Conservation (phyloP, 2,888 invertebrate species). For the Sclerodermus sp. region DNA sequence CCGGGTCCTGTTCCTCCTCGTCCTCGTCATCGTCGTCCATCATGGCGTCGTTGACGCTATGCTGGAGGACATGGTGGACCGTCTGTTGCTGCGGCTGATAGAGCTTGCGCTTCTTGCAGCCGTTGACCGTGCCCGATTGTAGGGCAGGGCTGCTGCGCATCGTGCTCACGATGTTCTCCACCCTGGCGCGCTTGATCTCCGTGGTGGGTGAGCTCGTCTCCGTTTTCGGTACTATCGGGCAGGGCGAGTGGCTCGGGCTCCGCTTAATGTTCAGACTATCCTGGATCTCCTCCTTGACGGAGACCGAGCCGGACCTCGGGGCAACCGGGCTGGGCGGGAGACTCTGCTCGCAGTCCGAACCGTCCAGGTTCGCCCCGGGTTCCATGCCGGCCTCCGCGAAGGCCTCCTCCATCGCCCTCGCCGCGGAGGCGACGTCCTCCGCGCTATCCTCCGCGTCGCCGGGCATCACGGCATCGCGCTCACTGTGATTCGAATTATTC, state of each 20-base stretch:
- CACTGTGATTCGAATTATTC: slow-evolving; percentile 46
- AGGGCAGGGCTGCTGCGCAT: slow-evolving; percentile 85
- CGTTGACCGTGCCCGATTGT: slow-evolving; percentile 76
- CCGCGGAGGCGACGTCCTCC: slow-evolving; percentile 57
- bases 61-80: slow-evolving; percentile 64
- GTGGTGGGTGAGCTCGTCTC: slow-evolving; percentile 62
- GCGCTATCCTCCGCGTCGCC: slow-evolving; percentile 55
- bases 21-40: slow-evolving; percentile 72
- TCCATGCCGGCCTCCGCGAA: slow-evolving; percentile 67
- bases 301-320: slow-evolving; percentile 52
- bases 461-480: slow-evolving; percentile 53
- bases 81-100: slow-evolving; percentile 95
- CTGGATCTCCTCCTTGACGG: slow-evolving; percentile 53
- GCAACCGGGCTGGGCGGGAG: slow-evolving; percentile 52
- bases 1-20: slow-evolving; percentile 74
- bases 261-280: slow-evolving; percentile 49
- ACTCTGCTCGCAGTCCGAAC: slow-evolving; percentile 55
- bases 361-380: slow-evolving; percentile 55
- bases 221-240: slow-evolving; percentile 50
- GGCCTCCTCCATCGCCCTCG: slow-evolving; percentile 63
- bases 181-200: slow-evolving; percentile 88
- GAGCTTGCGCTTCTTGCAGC: slow-evolving; percentile 93
- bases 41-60: slow-evolving; percentile 63
- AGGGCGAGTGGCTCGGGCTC: slow-evolving; percentile 53
- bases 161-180: slow-evolving; percentile 92